Evolutionary conservation across 2,888 invertebrate genomes (phyloP).

Genomic region (Xestia xanthographa): DNA sequence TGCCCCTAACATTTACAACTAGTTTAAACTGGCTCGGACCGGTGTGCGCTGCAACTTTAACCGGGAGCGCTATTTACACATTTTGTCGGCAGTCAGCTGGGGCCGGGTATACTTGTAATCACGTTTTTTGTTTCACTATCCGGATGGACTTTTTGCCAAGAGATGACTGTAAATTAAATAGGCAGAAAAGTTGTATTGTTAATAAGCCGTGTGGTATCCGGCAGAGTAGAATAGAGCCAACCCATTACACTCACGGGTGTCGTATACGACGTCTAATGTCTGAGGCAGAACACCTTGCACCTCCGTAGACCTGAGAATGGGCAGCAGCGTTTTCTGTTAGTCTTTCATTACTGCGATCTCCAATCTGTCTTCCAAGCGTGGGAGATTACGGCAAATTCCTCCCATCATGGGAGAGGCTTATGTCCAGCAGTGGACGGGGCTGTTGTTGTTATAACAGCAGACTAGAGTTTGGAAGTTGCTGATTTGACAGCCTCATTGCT

Average conservation of each 20-base stretch:
- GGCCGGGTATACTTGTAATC: conserved; percentile 59
- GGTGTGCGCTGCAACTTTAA: conserved; percentile 64
- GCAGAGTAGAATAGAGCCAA: too few species aligned
- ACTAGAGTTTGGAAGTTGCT: not conserved
- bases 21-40: conserved; percentile 69
- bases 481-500: not conserved
- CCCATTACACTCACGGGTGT: too few species aligned
- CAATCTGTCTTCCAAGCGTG: too few species aligned
- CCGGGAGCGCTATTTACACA: conserved; percentile 70
- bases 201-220: too few species aligned
- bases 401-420: too few species aligned
- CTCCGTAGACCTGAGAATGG: too few species aligned
- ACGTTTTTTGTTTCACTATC: conserved; percentile 58
- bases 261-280: too few species aligned
- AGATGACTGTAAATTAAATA: conserved; percentile 18
- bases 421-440: too few species aligned
- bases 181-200: not conserved
- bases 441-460: not conserved
- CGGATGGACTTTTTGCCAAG: conserved; percentile 35
- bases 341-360: too few species aligned
- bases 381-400: too few species aligned
- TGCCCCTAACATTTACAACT: conserved; percentile 68
- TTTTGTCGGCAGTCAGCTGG: conserved; percentile 57
- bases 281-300: too few species aligned
- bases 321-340: too few species aligned